phyloP scores from a whole-genome alignment of 2,888 invertebrate genomes.

The Ethmia dodecea region DNA sequence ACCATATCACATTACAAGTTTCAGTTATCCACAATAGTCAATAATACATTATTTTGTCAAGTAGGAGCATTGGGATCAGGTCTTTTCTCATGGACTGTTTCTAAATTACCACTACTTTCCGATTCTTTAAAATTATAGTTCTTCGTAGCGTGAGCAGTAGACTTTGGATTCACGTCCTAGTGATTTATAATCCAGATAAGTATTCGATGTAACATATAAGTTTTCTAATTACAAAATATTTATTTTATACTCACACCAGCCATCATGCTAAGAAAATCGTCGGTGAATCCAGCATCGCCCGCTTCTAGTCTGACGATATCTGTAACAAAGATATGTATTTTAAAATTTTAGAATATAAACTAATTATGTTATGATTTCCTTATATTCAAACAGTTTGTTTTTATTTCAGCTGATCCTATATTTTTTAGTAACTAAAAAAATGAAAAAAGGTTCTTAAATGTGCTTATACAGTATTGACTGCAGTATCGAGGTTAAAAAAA shows the following conservation, averaged over 20 bases:
- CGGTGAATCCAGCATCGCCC: conserved; percentile 40
- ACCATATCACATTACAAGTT: neutral
- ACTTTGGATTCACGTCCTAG: conserved; percentile 11
- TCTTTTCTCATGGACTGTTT: conserved; percentile 42
- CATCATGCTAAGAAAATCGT: conserved; percentile 60
- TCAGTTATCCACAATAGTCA: neutral
- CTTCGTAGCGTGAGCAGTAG: neutral
- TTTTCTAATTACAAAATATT: too few relatives aligned
- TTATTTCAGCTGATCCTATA: too few relatives aligned
- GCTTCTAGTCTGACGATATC: conserved; percentile 20
- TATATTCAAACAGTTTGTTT: too few relatives aligned
- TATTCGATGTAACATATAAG: too few relatives aligned
- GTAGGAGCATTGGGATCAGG: conserved; percentile 34
- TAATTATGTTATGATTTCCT: too few relatives aligned
- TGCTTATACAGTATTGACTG: too few relatives aligned
- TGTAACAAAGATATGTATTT: neutral
- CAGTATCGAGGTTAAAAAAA: too few relatives aligned
- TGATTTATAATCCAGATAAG: conserved; percentile 16
- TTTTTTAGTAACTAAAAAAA: too few relatives aligned
- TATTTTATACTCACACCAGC: conserved; percentile 41
- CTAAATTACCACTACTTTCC: conserved; percentile 22
- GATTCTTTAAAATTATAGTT: neutral
- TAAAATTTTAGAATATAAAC: too few relatives aligned
- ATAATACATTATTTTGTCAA: too few relatives aligned
- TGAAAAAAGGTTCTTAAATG: too few relatives aligned